phyloP scores from a whole-genome alignment of 2,113 vertebrate species.

The Dromaius novaehollandiae region DNA sequence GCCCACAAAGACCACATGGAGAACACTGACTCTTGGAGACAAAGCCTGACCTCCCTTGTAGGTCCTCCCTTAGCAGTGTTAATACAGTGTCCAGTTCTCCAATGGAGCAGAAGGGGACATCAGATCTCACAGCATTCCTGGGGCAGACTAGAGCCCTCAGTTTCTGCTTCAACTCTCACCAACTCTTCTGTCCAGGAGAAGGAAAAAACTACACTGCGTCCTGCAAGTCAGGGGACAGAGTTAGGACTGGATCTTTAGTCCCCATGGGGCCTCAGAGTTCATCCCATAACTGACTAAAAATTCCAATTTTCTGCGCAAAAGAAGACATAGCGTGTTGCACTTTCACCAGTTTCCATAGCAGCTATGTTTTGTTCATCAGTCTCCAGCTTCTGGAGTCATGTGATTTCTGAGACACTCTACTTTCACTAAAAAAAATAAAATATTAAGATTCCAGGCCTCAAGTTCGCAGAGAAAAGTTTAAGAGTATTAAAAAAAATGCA shows the following conservation, averaged over 20 bases:
- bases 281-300: background rate
- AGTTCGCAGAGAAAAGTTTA: background rate
- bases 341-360: background rate
- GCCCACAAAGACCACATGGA: rapidly evolving
- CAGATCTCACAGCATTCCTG: background rate
- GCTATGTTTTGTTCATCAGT: background rate
- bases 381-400: background rate
- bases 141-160: background rate
- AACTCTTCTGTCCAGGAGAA: background rate
- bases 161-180: background rate
- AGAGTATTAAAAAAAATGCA: background rate
- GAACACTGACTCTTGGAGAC: background rate
- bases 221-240: background rate
- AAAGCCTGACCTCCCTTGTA: background rate
- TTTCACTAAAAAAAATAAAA: background rate
- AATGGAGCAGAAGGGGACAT: background rate
- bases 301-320: background rate
- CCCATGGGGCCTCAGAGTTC: background rate
- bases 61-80: background rate
- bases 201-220: background rate
- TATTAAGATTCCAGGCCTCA: background rate
- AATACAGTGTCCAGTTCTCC: background rate
- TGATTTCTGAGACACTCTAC: background rate
- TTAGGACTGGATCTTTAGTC: background rate
- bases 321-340: background rate